A percentile compares a stretch with the other conserved stretches of the same genome.
Conservation (phyloP, 2,113 vertebrate species). For the Bolborhynchus lineola region DNA sequence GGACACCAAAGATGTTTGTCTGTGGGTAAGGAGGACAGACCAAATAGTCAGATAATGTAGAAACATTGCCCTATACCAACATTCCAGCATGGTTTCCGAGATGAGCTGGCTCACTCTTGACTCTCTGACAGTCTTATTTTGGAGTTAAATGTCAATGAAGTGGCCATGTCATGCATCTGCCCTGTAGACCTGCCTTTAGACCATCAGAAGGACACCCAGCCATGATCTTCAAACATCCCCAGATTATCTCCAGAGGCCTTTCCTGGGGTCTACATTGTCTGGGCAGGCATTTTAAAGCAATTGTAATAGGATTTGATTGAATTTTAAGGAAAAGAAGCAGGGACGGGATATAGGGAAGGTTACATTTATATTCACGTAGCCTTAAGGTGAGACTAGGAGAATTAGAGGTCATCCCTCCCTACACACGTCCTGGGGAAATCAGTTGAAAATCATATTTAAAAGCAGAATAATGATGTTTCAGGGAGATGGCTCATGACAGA, state of each 20-base stretch:
- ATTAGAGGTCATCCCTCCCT: background rate
- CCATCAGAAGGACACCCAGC: background rate
- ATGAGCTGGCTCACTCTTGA: background rate
- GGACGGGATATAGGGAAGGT: background rate
- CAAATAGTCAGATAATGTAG: background rate
- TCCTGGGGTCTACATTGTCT: accelerated
- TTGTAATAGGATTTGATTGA: background rate
- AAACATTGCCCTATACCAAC: background rate
- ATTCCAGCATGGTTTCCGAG: background rate
- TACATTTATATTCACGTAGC: background rate
- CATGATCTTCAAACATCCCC: accelerated
- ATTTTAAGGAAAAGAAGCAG: background rate
- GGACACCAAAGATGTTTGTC: background rate
- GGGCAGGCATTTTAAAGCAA: background rate
- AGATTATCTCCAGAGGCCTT: background rate
- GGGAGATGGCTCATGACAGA: background rate
- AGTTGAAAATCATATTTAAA: background rate
- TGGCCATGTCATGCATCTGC: background rate
- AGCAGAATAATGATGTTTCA: background rate
- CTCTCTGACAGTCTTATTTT: background rate
- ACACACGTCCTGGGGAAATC: background rate
- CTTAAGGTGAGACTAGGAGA: background rate
- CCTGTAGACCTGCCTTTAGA: background rate
- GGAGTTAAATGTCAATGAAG: background rate
- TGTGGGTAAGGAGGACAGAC: background rate